Evolutionary conservation across 2,113 vertebrate species (phyloP), one percentile per base, ranked within the genome.

Genomic region (Pseudopodoces humilis): DNA sequence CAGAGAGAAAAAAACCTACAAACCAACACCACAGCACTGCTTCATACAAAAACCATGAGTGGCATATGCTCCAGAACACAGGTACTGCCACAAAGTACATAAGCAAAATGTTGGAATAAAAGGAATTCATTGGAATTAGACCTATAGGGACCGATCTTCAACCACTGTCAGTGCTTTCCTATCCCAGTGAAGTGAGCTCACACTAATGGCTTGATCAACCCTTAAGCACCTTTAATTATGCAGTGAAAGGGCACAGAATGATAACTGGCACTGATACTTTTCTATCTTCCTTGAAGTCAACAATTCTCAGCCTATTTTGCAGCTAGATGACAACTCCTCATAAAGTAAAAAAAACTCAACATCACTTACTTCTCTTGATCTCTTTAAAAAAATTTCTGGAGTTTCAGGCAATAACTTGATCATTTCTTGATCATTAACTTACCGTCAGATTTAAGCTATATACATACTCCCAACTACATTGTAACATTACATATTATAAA

Each of bases 71-170:
- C 24, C 49, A 83, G 85, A 74, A 49, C 49, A 58, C 18, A 80
- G 21, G 28, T 80, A 44, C 20, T 87, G 41, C 25, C 0, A 6
- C 25, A 60, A 25, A 79, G 17, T 22, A 6, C 7, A 2, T 2
- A 47, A 87, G 39, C 15, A 60, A 78, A 50, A 10, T 0, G 0
- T 21, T 0, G 1, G 9, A 20, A 37, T 30, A 71, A 92, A 75
- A 67, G 11, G n/a, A 74, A 75, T 49, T 88, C n/a, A 31, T 21
- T 2, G 7, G 28, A 58, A 88, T 88, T 52, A 62, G 49, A 19
- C 4, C 53, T 68, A 16, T 15, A 74, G 60, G 46, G 50, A 77
- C 19, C 0, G 0, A 52, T 55, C 55, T 78, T 78, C 60, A 78
- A 47, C 15, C 3, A 24, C 13, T 21, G 33, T 17, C 9, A 53